phyloP scores from a whole-genome alignment of 2,888 invertebrate species.

The Villa cingulata region DNA sequence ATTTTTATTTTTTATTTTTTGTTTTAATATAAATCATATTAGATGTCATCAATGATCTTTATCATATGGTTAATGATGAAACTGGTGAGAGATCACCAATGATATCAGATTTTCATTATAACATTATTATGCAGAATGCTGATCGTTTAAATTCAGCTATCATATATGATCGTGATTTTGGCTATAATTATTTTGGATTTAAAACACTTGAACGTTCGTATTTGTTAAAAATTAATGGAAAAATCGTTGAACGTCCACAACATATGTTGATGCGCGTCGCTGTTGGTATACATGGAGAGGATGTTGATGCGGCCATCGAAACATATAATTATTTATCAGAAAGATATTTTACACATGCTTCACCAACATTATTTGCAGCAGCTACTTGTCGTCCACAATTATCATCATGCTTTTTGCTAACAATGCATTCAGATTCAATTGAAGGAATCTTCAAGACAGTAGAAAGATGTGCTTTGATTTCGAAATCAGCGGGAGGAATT shows the following conservation, averaged over 20 bases:
- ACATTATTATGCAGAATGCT: slow-evolving; percentile 74
- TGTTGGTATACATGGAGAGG: slow-evolving; percentile 89
- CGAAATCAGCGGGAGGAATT: slow-evolving; percentile 95
- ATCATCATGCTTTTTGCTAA: slow-evolving; percentile 88
- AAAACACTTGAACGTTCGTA: slow-evolving; percentile 96
- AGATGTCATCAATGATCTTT: slow-evolving; percentile 85
- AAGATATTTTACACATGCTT: slow-evolving; percentile 94
- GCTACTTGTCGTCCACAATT: slow-evolving; percentile 84
- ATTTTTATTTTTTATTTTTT: not conserved
- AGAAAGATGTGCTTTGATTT: slow-evolving; percentile 86
- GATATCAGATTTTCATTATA: slow-evolving; percentile 71
- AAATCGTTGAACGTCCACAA: slow-evolving; percentile 92
- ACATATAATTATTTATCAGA: slow-evolving; percentile 94
- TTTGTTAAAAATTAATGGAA: slow-evolving; percentile 76
- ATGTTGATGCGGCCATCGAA: slow-evolving; percentile 84
- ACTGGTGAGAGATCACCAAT: slow-evolving; percentile 51
- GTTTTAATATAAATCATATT: slow-evolving; percentile 15
- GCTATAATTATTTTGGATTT: slow-evolving; percentile 98
- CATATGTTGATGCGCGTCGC: slow-evolving; percentile 98
- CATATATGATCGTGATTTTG: slow-evolving; percentile 92
- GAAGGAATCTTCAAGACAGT: slow-evolving; percentile 89
- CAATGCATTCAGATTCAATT: slow-evolving; percentile 89
- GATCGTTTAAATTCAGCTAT: slow-evolving; percentile 86
- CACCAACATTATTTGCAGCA: slow-evolving; percentile 92
- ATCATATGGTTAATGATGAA: slow-evolving; percentile 58